Base-by-base conservation (phyloP, 2,888 invertebrate genomes). In the Copidosoma aretas region DNA sequence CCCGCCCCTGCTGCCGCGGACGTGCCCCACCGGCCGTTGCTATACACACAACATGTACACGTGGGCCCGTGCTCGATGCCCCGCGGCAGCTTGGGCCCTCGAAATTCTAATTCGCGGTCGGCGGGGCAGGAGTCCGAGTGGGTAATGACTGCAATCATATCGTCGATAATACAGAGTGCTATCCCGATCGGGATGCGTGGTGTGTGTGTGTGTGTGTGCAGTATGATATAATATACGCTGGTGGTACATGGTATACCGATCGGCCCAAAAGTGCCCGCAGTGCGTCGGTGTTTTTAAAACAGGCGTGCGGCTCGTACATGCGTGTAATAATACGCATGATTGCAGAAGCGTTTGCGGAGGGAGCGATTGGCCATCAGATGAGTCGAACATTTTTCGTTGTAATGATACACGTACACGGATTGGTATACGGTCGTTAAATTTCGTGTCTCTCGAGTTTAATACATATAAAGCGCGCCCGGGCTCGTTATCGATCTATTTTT, bases 91-190 rank as follows among this genome's bases (percentile, higher is more conserved):
- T 12, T n/a, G 53, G 32, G 60, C 60, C 66, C 56, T 24, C 46
- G 60, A 77, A 77, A 77, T 78, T 77, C 77, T 77, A 78, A 79
- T 76, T 75, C 77, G 74, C 75, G 74, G 74, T 75, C 75, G 75
- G 70, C 52, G 32, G 24, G 58, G 43, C 21, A 39, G 39, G 60
- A 17, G 64, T 15, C 58, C 17, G 43, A 17, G 4, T 66, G 74
- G 68, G 76, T 82, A 82, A 82, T 81, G 76, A 82, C 81, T 79
- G 77, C 78, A 81, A 82, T 82, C 82, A 79, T 79, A 78, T 71
- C 76, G 67, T 74, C 77, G 79, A 32, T 46, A 14, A 14, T 41
- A 78, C 80, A 80, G 78, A 81, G 79, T 77, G 77, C 75, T 78
- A 76, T 80, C 78, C 72, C 60, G 70, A 61, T 70, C 70, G 67